Conservation (phyloP, 2,888 invertebrate genomes). For the Philereme transversata region DNA sequence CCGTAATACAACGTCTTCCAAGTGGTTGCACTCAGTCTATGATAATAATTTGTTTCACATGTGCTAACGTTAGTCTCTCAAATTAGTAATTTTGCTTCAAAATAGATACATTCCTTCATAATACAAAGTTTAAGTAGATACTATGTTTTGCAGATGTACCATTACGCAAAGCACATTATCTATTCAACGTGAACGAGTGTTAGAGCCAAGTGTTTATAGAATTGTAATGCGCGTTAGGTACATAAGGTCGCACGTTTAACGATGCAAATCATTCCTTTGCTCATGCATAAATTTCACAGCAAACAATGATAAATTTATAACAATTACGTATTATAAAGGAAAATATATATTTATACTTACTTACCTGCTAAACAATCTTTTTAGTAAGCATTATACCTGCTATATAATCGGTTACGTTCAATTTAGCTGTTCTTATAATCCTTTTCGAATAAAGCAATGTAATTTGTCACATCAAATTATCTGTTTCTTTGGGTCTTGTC, state of each 20-base stretch:
- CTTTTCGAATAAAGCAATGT: too few relatives aligned
- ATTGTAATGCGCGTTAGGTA: constrained; percentile 58
- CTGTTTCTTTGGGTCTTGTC: too few relatives aligned
- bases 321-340: constrained; percentile 2
- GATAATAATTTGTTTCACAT: constrained; percentile 13
- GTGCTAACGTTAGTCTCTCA: constrained; percentile 23
- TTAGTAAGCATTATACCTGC: too few relatives aligned
- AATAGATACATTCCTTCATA: constrained; percentile 6
- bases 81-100: constrained; percentile 17
- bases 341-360: too few relatives aligned
- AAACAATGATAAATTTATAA: constrained; percentile 38
- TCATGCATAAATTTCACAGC: constrained; percentile 38
- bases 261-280: constrained; percentile 39
- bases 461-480: too few relatives aligned
- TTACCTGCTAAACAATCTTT: too few relatives aligned
- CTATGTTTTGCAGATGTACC: constrained; percentile 31
- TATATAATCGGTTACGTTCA: too few relatives aligned
- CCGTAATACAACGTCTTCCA: constrained; percentile 11
- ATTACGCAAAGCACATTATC: constrained; percentile 57
- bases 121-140: too few relatives aligned
- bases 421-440: too few relatives aligned
- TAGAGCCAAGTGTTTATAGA: constrained; percentile 55
- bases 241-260: constrained; percentile 51
- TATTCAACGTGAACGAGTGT: constrained; percentile 55
- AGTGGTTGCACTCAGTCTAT: too few relatives aligned